Conservation (phyloP, 2,113 vertebrate species). For the Cynoglossus semilaevis region DNA sequence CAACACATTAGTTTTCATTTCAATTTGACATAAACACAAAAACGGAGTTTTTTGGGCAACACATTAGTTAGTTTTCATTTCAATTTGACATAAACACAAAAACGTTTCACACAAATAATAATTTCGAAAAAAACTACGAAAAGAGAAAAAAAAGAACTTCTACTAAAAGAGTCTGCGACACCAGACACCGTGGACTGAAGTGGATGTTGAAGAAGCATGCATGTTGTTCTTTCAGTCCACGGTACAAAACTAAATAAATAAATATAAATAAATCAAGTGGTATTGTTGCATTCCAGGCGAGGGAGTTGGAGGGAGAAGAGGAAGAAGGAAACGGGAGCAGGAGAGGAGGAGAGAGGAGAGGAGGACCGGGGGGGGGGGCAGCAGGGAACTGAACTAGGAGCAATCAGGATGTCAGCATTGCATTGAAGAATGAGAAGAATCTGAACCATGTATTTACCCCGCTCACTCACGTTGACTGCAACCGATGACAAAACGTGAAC, state of each 20-base stretch:
- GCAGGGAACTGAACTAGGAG: constrained; percentile 36
- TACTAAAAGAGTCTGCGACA: constrained; percentile 47
- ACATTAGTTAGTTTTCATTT: constrained; percentile 55
- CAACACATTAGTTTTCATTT: too few species aligned
- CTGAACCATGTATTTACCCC: constrained; percentile 90
- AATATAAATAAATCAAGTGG: constrained; percentile 17
- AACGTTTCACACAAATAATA: constrained; percentile 29
- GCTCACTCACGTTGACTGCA: constrained; percentile 98
- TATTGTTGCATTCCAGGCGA: constrained; percentile 59
- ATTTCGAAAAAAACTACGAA: constrained; percentile 50
- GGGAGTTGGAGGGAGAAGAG: constrained; percentile 9
- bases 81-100: constrained; percentile 31
- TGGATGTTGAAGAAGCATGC: constrained; percentile 63
- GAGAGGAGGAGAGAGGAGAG: constrained; percentile 11
- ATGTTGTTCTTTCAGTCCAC: constrained; percentile 55
- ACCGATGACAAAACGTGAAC: constrained; percentile 80
- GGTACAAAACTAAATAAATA: background rate
- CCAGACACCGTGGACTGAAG: constrained; percentile 40
- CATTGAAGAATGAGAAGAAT: constrained; percentile 76
- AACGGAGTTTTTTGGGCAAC: too few species aligned
- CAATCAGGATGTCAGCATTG: constrained; percentile 71
- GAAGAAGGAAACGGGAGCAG: background rate
- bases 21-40: too few species aligned
- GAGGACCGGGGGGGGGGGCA: background rate
- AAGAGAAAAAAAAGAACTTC: constrained; percentile 65